Conservation (phyloP, 2,888 invertebrate genomes). For the Pristionchus arcanus region DNA sequence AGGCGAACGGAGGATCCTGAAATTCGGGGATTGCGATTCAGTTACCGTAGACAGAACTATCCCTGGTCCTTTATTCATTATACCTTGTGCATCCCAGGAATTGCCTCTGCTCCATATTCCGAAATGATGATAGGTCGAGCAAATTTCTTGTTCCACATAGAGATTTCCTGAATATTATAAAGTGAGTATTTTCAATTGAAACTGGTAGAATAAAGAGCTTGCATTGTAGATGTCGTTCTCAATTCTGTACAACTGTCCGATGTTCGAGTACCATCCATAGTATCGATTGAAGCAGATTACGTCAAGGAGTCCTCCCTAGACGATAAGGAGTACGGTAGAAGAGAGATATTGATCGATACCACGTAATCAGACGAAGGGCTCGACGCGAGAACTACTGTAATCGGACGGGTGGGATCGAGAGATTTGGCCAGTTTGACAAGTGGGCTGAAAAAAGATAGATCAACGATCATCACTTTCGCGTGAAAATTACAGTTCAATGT, state of each 20-base stretch:
- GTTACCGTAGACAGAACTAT: too few relatives aligned
- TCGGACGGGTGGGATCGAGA: constrained; percentile 82
- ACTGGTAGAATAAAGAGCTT: not conserved
- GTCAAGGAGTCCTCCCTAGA: constrained; percentile 86
- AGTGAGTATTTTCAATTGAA: not conserved
- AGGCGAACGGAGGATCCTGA: constrained; percentile 85
- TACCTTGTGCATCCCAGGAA: constrained; percentile 92
- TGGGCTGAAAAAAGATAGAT: constrained; percentile 37
- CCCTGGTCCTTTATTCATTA: too few relatives aligned
- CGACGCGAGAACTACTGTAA: constrained; percentile 83
- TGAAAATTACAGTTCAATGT: not conserved
- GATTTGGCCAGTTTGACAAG: constrained; percentile 83
- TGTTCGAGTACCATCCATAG: constrained; percentile 93
- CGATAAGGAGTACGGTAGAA: not conserved
- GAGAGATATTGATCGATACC: constrained; percentile 1
- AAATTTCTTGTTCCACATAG: constrained; percentile 88
- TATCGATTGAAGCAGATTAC: constrained; percentile 97
- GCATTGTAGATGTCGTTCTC: constrained; percentile 6
- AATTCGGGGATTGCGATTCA: not conserved
- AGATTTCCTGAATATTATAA: constrained; percentile 85
- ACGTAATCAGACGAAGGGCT: not conserved
- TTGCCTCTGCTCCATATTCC: constrained; percentile 96
- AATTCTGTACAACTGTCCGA: constrained; percentile 85
- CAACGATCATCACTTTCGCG: not conserved
- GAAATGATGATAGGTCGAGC: constrained; percentile 93